A percentile compares a stretch with the other conserved stretches of the same genome.
phyloP scores from a whole-genome alignment of 2,888 invertebrate species.

The Allacma fusca region DNA sequence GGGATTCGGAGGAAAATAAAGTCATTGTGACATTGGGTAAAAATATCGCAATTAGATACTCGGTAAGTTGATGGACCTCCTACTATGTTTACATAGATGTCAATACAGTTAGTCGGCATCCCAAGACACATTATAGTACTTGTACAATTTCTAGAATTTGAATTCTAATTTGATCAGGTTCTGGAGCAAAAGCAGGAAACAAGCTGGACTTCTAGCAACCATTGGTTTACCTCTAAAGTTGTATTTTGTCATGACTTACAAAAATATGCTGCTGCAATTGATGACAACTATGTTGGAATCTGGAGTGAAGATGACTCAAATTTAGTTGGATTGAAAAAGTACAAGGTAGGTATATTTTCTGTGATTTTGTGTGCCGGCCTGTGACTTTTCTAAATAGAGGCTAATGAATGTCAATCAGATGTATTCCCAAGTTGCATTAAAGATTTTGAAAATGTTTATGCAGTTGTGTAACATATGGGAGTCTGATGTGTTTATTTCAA shows the following conservation, averaged over 20 bases:
- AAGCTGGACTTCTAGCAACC: constrained; percentile 56
- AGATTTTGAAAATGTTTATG: no score
- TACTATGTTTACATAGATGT: no score
- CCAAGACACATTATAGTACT: no score
- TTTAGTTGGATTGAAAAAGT: constrained; percentile 47
- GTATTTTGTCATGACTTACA: constrained; percentile 55
- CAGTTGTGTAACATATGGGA: no score
- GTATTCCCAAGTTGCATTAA: no score
- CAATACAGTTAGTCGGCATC: no score
- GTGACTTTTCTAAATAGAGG: no score
- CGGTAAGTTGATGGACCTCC: constrained; percentile 50
- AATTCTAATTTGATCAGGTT: constrained; percentile 42
- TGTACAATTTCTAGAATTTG: not conserved
- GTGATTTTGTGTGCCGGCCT: no score
- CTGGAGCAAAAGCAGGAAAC: constrained; percentile 58
- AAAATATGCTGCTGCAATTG: constrained; percentile 57
- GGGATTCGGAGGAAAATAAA: constrained; percentile 48
- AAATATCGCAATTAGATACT: constrained; percentile 60
- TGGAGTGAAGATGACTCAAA: constrained; percentile 57
- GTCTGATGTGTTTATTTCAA: no score
- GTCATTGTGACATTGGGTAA: constrained; percentile 56
- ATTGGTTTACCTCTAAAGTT: constrained; percentile 59
- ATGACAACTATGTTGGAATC: constrained; percentile 49
- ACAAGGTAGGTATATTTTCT: constrained; percentile 46
- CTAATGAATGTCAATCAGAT: no score